Percentiles rank a stretch among this genome's conserved stretches.
Conservation (phyloP, 1,140 invertebrate species). For the Drosophila malerkotliana region DNA sequence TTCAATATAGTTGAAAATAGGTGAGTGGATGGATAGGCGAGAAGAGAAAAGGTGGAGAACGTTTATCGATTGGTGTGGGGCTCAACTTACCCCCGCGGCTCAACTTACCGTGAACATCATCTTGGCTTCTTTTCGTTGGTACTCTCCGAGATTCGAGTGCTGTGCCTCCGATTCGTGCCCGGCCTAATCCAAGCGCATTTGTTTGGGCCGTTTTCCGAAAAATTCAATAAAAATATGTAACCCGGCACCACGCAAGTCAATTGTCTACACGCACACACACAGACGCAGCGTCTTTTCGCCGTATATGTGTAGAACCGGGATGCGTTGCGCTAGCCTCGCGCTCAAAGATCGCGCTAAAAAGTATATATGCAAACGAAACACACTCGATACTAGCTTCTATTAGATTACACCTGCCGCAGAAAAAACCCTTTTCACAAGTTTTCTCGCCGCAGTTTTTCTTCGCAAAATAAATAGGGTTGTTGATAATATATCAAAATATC, state of each 20-base stretch:
- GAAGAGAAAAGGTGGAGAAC: constrained; percentile 3
- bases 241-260: constrained; percentile 78
- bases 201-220: constrained; percentile 48
- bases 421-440: not conserved
- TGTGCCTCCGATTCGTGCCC: constrained; percentile 34
- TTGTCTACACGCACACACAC: constrained; percentile 67
- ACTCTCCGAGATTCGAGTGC: constrained; percentile 50
- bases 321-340: constrained; percentile 3
- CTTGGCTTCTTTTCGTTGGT: constrained; percentile 31
- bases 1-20: not conserved
- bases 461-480: not conserved
- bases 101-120: constrained; percentile 83
- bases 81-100: constrained; percentile 12
- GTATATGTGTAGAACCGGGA: constrained; percentile 46
- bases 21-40: not conserved
- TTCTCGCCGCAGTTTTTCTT: not conserved
- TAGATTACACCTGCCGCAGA: constrained; percentile 20
- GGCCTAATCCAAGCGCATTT: constrained; percentile 51
- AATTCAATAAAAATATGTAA: constrained; percentile 78
- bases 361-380: not conserved
- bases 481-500: too few relatives aligned
- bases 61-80: constrained; percentile 42
- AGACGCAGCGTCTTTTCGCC: constrained; percentile 45
- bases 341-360: not conserved
- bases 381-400: not conserved